Evolutionary conservation across 2,113 vertebrate genomes (phyloP).

Genomic region (Callaeas wilsoni): DNA sequence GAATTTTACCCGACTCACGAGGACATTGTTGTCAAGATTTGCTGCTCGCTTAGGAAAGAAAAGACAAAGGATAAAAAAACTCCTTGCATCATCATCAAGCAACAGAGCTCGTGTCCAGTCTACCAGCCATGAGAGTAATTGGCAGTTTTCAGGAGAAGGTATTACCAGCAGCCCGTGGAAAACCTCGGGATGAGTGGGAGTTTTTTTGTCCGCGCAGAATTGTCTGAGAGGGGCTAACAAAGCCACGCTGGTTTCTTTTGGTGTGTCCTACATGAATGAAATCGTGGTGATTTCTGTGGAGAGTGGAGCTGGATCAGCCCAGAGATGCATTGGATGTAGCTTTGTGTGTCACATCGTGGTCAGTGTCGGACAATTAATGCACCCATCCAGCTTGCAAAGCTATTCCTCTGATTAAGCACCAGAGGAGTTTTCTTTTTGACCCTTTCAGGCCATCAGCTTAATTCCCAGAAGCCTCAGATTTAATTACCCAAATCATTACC

Average conservation of each 20-base stretch:
- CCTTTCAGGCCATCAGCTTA: conserved; percentile 44
- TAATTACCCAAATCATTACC: conserved; percentile 54
- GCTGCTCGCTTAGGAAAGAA: not conserved
- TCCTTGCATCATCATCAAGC: not conserved
- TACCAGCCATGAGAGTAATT: not conserved
- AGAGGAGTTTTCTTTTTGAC: conserved; percentile 26
- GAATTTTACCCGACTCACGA: not conserved
- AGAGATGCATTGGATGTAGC: not conserved
- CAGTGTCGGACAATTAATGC: not conserved
- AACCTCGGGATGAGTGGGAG: not conserved
- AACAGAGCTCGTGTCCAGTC: not conserved
- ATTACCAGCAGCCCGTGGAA: not conserved
- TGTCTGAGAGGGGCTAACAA: not conserved
- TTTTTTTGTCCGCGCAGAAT: not conserved
- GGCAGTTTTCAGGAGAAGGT: not conserved
- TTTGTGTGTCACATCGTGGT: not conserved
- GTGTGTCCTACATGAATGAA: not conserved
- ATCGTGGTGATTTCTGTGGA: not conserved
- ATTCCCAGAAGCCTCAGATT: conserved; percentile 56
- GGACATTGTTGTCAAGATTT: not conserved
- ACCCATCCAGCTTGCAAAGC: not conserved
- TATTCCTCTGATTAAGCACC: conserved; percentile 23
- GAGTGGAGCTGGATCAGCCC: not conserved
- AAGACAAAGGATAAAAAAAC: not conserved
- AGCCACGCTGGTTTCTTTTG: not conserved